phyloP scores from a whole-genome alignment of 2,113 vertebrate species.

The Pseudorectes ferrugineus region DNA sequence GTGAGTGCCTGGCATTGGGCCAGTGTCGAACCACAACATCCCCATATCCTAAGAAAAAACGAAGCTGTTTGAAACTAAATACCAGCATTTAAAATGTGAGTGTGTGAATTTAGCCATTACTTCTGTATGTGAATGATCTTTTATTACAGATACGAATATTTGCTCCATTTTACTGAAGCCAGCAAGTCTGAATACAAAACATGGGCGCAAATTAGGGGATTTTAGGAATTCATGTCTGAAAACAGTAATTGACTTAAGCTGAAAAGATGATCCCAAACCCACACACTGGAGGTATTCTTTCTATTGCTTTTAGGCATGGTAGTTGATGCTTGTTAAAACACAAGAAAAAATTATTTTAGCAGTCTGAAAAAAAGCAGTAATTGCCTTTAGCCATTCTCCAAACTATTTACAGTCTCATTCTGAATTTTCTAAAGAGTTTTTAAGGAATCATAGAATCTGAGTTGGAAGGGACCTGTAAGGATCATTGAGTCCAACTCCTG shows the following conservation, averaged over 20 bases:
- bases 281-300: background rate
- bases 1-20: too few relatives aligned
- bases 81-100: background rate
- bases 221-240: background rate
- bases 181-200: background rate
- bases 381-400: background rate
- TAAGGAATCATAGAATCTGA: background rate
- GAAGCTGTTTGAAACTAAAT: background rate
- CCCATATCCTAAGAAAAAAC: background rate
- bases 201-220: background rate
- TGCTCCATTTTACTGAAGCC: background rate
- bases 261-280: background rate
- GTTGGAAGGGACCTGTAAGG: background rate
- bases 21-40: too few relatives aligned
- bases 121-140: background rate
- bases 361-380: background rate
- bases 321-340: background rate
- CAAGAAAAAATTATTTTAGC: background rate
- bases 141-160: background rate
- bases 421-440: background rate
- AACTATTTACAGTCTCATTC: background rate
- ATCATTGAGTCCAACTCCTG: too few relatives aligned
- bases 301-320: background rate
- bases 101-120: background rate
- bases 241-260: background rate